These are phyloP conservation scores for Hirundo rustica DNA, from an alignment of 2,797 vertebrate species.

Conservation along the genomic window DNA sequence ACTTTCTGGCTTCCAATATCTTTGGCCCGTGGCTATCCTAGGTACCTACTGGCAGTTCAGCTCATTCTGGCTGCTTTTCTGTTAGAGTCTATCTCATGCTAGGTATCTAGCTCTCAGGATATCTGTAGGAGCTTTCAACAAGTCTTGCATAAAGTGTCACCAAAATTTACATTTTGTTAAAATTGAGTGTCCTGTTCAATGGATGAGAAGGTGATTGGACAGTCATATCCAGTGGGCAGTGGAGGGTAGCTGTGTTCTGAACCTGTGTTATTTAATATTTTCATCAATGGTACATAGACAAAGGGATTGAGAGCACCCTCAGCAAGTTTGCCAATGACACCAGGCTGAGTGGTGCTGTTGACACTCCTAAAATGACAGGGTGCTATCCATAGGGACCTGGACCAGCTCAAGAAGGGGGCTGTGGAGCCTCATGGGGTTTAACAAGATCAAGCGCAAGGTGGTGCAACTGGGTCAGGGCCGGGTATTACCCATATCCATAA, in stretches of 20 bases:
- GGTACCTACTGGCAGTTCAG: background rate
- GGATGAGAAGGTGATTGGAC: background rate
- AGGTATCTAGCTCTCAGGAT: background rate
- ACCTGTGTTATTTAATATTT: no score
- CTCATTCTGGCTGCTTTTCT: background rate
- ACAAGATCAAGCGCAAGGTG: background rate
- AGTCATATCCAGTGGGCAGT: background rate
- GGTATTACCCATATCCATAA: background rate
- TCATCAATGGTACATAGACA: background rate
- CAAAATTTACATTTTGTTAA: background rate
- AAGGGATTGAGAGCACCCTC: fast-evolving
- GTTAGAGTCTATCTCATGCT: background rate
- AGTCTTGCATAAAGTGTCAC: background rate
- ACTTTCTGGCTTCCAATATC: background rate
- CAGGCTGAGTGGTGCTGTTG: background rate
- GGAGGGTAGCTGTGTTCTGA: background rate
- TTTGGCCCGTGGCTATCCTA: background rate
- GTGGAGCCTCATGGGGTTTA: background rate
- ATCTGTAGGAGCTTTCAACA: background rate
- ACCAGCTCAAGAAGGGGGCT: background rate
- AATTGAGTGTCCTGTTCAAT: background rate
- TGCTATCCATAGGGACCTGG: background rate
- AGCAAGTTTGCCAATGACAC: background rate
- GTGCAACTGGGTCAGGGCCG: no score
- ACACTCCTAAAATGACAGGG: background rate